Base-by-base conservation (phyloP, 2,113 vertebrate genomes). In the Leucosticte australis region DNA sequence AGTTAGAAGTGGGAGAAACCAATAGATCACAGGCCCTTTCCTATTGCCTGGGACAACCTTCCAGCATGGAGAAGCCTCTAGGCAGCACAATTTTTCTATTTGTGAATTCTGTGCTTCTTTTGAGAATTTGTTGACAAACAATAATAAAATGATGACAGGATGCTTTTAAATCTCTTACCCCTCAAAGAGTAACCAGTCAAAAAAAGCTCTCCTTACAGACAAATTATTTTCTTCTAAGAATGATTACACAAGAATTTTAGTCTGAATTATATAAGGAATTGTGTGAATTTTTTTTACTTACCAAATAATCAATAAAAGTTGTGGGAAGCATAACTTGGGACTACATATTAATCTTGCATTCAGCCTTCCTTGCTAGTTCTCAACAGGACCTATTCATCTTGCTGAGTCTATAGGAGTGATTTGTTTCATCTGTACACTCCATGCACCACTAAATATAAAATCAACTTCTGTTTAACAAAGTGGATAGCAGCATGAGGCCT, bases 261-360 rank as follows among this genome's bases (percentile, higher is more conserved):
- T 89, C 86, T 96, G 94, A 96, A 86, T 96, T 90, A 93, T 64
- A 82, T 49, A 95, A 96, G 83, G 92, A 97, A 96, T 95, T 82
- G 55, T 83, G 75, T 52, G 64, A 33, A 74, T 89, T 83, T 87
- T 42, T 92, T 94, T 92, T 87, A 92, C 89, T 97, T 95, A 95
- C 89, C 81, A 97, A 74, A 78, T 92, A 97, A 98, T 98, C 97
- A 96, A 97, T 98, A 97, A 94, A 97, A 96, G 93, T 97, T 97
- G 96, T 95, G 71, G 76, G 92, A 98, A 97, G 90, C 95, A 89
- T 94, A 97, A 97, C 91, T 96, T 97, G 83, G 95, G 94, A 97
- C 95, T 96, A 96, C 96, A 98, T 98, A 98, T 98, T 98, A 98
- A 98, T 98, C 97, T 97, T 97, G 55, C 83, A 95, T 92, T 95